phyloP scores from a whole-genome alignment of 2,888 invertebrate species.

The Lottia scabra region DNA sequence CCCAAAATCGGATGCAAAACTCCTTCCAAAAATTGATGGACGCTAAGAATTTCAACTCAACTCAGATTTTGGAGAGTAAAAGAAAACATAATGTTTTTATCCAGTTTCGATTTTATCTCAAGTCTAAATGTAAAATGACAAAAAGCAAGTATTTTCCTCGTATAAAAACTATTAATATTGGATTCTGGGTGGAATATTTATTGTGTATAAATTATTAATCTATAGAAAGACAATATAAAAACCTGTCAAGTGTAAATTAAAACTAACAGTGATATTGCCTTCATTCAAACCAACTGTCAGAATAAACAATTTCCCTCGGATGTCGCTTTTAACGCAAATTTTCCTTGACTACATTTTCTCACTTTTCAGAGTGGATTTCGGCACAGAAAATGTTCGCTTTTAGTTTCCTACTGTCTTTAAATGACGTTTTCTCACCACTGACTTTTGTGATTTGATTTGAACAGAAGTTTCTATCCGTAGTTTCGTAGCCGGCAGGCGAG shows the following conservation, averaged over 20 bases:
- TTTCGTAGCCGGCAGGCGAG: conserved; percentile 5
- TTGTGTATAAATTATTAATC: neutral
- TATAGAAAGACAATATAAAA: neutral
- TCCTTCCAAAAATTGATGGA: too few species aligned
- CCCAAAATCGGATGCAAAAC: too few species aligned
- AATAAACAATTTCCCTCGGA: neutral
- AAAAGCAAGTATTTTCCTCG: too few species aligned
- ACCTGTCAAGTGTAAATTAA: neutral
- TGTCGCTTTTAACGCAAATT: conserved; percentile 2
- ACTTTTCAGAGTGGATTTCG: neutral
- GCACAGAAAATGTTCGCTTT: conserved; percentile 1
- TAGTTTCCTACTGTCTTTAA: neutral
- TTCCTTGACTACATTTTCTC: neutral
- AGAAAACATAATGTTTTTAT: too few species aligned
- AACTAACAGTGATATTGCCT: neutral
- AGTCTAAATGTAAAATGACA: too few species aligned
- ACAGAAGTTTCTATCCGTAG: conserved; percentile 3
- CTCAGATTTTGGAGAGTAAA: too few species aligned
- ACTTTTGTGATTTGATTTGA: conserved; percentile 1
- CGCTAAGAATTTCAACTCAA: too few species aligned
- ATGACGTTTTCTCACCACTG: conserved; percentile 6
- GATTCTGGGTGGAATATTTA: too few species aligned
- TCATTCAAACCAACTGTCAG: neutral
- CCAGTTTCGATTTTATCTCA: too few species aligned
- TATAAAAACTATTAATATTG: too few species aligned